A percentile compares a stretch with the other conserved stretches of the same genome.
These are phyloP conservation scores for Neotoma lepida DNA, from an alignment of 2,113 vertebrate genomes.

Conservation along the genomic window DNA sequence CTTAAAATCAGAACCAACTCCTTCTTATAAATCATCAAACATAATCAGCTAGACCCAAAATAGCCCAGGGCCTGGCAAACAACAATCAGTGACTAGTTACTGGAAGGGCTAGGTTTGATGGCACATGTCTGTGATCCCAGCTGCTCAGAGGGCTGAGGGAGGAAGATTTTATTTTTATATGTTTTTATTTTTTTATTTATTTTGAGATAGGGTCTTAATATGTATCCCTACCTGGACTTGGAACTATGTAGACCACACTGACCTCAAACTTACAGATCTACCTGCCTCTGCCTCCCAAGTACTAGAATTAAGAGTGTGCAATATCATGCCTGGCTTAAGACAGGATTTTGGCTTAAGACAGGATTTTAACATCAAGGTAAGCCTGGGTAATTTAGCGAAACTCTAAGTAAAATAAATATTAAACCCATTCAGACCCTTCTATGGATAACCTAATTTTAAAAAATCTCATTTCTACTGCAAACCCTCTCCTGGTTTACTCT, in stretches of 20 bases:
- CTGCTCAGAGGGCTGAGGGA: not conserved
- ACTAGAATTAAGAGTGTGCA: not conserved
- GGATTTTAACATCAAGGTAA: not conserved
- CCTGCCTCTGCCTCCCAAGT: not conserved
- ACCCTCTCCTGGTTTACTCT: not conserved
- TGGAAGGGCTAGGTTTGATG: not conserved
- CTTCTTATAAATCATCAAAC: not conserved
- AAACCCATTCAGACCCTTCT: not conserved
- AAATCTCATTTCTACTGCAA: constrained; percentile 21
- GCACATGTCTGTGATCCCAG: not conserved
- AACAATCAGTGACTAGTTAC: not conserved
- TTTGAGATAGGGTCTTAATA: not conserved
- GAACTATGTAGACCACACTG: not conserved
- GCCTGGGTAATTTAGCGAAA: not conserved
- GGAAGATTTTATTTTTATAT: not conserved
- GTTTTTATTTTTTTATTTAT: not conserved
- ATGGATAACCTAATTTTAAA: not conserved
- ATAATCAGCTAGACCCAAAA: not conserved
- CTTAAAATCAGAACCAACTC: not conserved
- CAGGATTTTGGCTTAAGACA: not conserved
- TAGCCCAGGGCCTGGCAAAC: not conserved
- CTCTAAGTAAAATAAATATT: not conserved
- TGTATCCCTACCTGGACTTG: not conserved
- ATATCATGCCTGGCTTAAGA: not conserved
- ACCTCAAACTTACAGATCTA: not conserved